Percentiles rank a stretch among this genome's conserved stretches.
Conservation (phyloP, 1,140 invertebrate genomes). For the Zeugodacus cucurbitae region DNA sequence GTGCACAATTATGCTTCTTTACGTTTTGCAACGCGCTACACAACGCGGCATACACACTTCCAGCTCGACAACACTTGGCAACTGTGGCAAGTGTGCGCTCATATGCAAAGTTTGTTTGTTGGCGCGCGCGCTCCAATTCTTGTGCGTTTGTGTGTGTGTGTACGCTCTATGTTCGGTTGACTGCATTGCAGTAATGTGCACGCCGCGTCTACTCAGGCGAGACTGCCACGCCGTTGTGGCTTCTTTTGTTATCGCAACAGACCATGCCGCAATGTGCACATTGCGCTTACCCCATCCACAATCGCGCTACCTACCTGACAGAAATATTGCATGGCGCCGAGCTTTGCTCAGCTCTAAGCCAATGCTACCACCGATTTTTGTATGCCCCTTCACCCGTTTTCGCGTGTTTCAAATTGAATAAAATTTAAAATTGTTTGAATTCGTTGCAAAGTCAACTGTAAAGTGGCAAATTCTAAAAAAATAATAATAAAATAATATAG, state of each 20-base stretch:
- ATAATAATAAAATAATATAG: too few relatives aligned
- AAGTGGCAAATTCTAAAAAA: not conserved
- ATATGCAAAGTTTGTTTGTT: slow-evolving; percentile 3
- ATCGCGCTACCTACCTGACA: too few relatives aligned
- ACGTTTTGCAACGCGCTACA: not conserved
- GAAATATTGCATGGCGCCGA: not conserved
- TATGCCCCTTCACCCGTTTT: not conserved
- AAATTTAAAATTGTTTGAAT: not conserved
- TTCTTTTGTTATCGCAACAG: slow-evolving; percentile 33
- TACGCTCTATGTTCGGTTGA: not conserved
- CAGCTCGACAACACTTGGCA: not conserved
- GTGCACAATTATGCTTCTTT: not conserved
- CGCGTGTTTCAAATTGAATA: not conserved
- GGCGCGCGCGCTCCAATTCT: not conserved
- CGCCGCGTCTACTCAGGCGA: slow-evolving; percentile 1
- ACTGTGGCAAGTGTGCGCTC: slow-evolving; percentile 13
- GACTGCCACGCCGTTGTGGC: slow-evolving; percentile 14
- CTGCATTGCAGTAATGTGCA: slow-evolving; percentile 33
- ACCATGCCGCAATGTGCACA: slow-evolving; percentile 31
- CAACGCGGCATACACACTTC: not conserved
- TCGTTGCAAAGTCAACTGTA: not conserved
- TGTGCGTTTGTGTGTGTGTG: not conserved
- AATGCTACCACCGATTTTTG: not conserved
- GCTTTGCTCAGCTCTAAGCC: not conserved
- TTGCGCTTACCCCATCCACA: too few relatives aligned